These are phyloP conservation scores for Vulpes lagopus DNA, from an alignment of 2,113 vertebrate species.

Conservation along the genomic window DNA sequence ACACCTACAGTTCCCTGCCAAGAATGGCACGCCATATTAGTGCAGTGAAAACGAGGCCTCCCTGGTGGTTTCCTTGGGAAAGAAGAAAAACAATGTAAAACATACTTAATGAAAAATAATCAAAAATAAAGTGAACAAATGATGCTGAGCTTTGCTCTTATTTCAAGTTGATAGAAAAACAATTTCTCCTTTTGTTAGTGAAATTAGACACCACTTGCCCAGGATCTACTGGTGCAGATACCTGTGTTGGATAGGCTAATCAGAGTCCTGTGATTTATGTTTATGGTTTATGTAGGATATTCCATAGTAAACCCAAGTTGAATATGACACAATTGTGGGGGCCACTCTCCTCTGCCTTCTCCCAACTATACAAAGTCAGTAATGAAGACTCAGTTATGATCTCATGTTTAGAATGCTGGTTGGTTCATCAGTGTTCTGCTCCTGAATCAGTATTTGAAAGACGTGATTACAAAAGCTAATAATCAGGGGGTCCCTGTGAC, in stretches of 20 bases:
- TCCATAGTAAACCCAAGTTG: background rate
- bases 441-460: background rate
- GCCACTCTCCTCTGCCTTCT: background rate
- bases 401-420: background rate
- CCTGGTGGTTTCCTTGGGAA: background rate
- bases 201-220: background rate
- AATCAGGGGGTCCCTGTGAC: background rate
- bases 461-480: background rate
- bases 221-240: background rate
- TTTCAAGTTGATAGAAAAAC: background rate
- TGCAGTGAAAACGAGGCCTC: background rate
- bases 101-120: background rate
- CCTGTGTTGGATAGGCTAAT: background rate
- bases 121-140: slow-evolving; percentile 10
- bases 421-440: background rate
- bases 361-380: background rate
- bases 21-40: slow-evolving; percentile 78
- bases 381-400: background rate
- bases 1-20: slow-evolving; percentile 84
- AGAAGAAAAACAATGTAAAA: slow-evolving; percentile 6
- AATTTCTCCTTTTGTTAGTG: background rate
- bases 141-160: background rate
- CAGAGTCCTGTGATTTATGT: background rate
- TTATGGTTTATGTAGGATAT: background rate
- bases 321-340: background rate